A percentile compares a stretch with the other conserved stretches of the same genome.
These are phyloP conservation scores for Propithecus perrieri DNA, from an alignment of 2,797 vertebrate species.

Conservation along the genomic window DNA sequence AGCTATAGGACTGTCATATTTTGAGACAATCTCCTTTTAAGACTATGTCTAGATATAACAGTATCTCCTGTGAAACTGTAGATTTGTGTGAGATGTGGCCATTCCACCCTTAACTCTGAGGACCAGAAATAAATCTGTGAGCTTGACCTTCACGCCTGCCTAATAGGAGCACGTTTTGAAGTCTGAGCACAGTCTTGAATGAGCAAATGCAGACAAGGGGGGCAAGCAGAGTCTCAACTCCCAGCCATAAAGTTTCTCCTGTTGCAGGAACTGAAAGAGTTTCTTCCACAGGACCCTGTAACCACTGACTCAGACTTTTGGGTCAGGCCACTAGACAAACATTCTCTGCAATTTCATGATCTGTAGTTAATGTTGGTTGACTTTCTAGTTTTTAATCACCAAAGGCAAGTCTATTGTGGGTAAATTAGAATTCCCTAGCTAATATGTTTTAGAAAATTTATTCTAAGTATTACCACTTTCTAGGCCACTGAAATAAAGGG, in stretches of 20 bases:
- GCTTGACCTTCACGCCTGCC: no score
- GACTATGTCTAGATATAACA: not conserved
- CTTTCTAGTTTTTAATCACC: not conserved
- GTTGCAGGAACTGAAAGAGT: not conserved
- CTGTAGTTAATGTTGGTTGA: not conserved
- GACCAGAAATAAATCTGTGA: not conserved
- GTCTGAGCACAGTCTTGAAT: not conserved
- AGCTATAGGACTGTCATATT: not conserved
- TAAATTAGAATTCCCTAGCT: not conserved
- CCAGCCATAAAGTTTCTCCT: not conserved
- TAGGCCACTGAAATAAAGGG: not conserved
- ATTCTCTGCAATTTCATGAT: not conserved
- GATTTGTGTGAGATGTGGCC: not conserved
- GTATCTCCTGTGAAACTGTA: not conserved
- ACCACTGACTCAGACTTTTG: not conserved
- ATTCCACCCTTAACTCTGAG: not conserved
- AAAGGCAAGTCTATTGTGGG: not conserved
- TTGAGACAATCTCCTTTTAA: not conserved
- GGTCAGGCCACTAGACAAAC: not conserved
- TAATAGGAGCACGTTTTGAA: not conserved
- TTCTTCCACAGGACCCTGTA: not conserved
- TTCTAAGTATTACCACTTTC: not conserved
- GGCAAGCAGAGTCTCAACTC: not conserved
- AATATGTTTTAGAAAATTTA: not conserved
- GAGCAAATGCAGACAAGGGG: not conserved